phyloP scores from a whole-genome alignment of 53 echinoderm and acorn worm genomes.

The Actinopyga echinites region DNA sequence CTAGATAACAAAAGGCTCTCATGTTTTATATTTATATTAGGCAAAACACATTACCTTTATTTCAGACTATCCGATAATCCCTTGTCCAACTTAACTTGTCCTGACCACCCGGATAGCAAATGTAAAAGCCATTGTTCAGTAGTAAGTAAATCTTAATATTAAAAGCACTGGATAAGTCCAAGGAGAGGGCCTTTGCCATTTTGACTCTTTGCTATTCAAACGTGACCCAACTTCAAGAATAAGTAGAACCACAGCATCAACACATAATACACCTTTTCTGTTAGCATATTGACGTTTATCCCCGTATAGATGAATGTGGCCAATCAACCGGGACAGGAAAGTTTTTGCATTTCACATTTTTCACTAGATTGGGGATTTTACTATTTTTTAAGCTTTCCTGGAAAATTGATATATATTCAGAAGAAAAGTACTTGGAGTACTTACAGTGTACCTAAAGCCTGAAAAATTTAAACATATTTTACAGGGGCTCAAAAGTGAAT shows the following conservation, averaged over 20 bases:
- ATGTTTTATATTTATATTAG: too few relatives aligned
- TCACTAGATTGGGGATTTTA: too few relatives aligned
- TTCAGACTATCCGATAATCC: constrained; percentile 4
- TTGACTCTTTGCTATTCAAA: constrained; percentile 6
- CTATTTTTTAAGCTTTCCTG: too few relatives aligned
- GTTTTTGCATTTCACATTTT: constrained; percentile 15
- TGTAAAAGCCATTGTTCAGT: neutral
- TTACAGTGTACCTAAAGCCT: too few relatives aligned
- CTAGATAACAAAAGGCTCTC: too few relatives aligned
- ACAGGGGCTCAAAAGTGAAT: too few relatives aligned
- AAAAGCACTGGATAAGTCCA: neutral
- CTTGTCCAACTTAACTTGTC: constrained; percentile 12
- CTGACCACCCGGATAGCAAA: constrained; percentile 11
- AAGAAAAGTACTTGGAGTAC: too few relatives aligned
- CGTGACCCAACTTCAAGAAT: neutral
- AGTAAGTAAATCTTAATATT: neutral
- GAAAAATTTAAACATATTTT: too few relatives aligned
- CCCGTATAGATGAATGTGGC: neutral
- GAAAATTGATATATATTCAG: too few relatives aligned
- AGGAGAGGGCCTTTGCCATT: neutral
- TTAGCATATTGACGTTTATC: constrained; percentile 18
- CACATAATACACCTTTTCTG: constrained; percentile 1
- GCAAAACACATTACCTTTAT: neutral
- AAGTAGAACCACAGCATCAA: neutral
- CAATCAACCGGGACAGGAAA: neutral